phyloP scores from a whole-genome alignment of 2,113 vertebrate species.

The Orthonyx spaldingii region DNA sequence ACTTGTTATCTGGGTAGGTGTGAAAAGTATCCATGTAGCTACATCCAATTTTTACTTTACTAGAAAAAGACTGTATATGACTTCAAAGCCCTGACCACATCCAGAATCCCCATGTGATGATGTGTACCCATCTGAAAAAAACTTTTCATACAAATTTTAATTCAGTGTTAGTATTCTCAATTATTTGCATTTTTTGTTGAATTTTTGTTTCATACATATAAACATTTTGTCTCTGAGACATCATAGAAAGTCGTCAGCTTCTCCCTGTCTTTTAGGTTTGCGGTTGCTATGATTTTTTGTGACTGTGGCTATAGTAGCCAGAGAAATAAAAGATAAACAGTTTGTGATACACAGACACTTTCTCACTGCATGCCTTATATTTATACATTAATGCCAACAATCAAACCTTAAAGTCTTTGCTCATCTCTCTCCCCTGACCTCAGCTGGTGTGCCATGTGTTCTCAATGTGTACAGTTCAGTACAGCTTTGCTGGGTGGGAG shows the following conservation, averaged over 20 bases:
- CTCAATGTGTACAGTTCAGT: background rate
- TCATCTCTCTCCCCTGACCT: background rate
- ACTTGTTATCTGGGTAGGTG: background rate
- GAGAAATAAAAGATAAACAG: background rate
- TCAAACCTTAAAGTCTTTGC: background rate
- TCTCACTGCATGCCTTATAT: background rate
- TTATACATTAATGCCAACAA: background rate
- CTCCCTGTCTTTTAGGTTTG: background rate
- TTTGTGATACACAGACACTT: background rate
- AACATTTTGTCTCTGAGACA: background rate
- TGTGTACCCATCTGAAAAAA: background rate
- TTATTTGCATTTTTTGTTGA: background rate
- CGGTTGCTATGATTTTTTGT: background rate
- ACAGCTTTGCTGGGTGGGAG: background rate
- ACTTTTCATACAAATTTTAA: background rate
- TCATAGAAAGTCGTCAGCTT: background rate
- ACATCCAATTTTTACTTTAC: background rate
- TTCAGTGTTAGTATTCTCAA: background rate
- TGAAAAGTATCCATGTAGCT: background rate
- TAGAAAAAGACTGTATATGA: background rate
- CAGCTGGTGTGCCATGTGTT: accelerated
- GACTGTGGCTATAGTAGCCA: background rate
- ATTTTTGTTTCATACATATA: background rate
- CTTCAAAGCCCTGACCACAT: background rate
- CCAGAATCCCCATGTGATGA: background rate